Conservation (phyloP, 2,797 vertebrate genomes). For the Siniperca obscura region DNA sequence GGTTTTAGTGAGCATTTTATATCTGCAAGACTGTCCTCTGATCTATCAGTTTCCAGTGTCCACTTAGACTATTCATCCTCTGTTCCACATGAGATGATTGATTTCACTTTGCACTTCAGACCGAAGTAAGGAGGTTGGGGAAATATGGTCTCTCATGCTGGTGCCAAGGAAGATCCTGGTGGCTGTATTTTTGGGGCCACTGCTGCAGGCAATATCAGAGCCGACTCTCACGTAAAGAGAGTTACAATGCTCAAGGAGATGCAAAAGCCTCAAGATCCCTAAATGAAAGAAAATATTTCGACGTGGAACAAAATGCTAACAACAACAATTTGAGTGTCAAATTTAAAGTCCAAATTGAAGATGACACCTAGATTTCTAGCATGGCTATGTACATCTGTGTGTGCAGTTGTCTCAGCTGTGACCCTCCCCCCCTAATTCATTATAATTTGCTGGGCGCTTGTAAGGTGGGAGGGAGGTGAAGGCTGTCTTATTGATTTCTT, state of each 20-base stretch:
- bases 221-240: neutral
- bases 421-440: neutral
- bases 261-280: neutral
- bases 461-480: slow-evolving; percentile 7
- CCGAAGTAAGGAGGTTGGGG: neutral
- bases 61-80: neutral
- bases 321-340: neutral
- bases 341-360: neutral
- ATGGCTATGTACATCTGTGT: neutral
- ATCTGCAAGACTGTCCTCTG: neutral
- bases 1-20: neutral
- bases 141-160: neutral
- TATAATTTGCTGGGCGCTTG: slow-evolving; percentile 1
- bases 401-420: neutral
- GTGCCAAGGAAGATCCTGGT: neutral
- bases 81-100: slow-evolving; percentile 23
- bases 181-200: neutral
- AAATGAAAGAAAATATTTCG: neutral
- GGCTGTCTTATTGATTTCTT: slow-evolving; percentile 41
- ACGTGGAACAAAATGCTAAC: slow-evolving; percentile 5
- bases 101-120: slow-evolving; percentile 17
- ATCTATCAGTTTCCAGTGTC: slow-evolving; percentile 4
- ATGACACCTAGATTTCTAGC: neutral
- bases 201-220: slow-evolving; percentile 28
- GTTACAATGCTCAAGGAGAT: neutral